phyloP scores from a whole-genome alignment of 2,797 vertebrate genomes.

The Triplophysa yarkandensis region DNA sequence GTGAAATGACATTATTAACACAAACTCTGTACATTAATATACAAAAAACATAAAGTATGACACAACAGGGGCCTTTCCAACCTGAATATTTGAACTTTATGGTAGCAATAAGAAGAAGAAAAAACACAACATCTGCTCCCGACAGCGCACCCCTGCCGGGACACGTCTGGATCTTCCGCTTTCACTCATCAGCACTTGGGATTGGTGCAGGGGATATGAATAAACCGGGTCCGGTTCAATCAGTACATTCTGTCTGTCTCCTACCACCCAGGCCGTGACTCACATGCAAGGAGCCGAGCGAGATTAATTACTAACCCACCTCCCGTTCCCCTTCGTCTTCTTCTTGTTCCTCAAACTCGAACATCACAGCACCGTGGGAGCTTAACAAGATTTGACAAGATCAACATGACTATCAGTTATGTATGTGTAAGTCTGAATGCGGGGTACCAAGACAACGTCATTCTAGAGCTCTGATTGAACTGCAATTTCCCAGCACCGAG shows the following conservation, averaged over 20 bases:
- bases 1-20: too few relatives aligned
- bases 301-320: conserved; percentile 53
- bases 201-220: conserved; percentile 66
- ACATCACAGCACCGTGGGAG: conserved; percentile 22
- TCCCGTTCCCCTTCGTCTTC: conserved; percentile 41
- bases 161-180: conserved; percentile 59
- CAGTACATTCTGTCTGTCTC: conserved; percentile 54
- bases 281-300: conserved; percentile 52
- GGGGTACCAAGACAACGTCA: conserved; percentile 39
- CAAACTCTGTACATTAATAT: too few relatives aligned
- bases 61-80: neutral
- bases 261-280: conserved; percentile 70
- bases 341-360: conserved; percentile 40
- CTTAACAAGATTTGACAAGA: conserved; percentile 49
- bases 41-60: too few relatives aligned
- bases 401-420: conserved; percentile 52
- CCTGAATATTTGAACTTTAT: neutral
- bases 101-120: conserved; percentile 25
- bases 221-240: conserved; percentile 67
- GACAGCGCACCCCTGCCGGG: conserved; percentile 73
- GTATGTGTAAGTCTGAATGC: conserved; percentile 23
- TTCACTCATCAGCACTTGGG: conserved; percentile 45
- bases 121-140: conserved; percentile 76
- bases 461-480: conserved; percentile 28
- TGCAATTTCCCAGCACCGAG: conserved; percentile 50